Conservation (phyloP, 2,888 invertebrate genomes). For the Synergus gifuensis region DNA sequence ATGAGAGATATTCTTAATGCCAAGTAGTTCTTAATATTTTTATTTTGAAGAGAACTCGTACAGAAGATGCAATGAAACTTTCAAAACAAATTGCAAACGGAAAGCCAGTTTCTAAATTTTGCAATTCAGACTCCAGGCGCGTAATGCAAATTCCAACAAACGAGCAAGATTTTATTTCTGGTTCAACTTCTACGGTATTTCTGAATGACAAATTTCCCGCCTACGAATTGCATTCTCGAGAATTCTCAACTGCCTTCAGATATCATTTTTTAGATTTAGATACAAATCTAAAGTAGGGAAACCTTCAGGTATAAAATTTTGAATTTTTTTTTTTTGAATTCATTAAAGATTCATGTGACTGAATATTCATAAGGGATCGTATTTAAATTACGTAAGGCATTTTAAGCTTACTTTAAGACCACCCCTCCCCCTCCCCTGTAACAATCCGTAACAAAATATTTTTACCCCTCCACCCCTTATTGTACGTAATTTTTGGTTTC, state of each 20-base stretch:
- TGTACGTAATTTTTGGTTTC: too few relatives aligned
- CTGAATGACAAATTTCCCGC: constrained; percentile 19
- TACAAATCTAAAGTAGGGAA: neutral
- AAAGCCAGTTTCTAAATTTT: constrained; percentile 4
- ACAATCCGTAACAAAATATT: too few relatives aligned
- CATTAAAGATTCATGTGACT: neutral
- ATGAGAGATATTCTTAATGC: constrained; percentile 19
- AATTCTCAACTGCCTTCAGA: neutral
- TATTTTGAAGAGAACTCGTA: neutral
- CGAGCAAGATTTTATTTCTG: constrained; percentile 22
- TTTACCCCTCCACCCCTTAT: too few relatives aligned
- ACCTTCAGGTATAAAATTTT: neutral
- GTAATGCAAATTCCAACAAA: constrained; percentile 25
- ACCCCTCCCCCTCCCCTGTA: too few relatives aligned
- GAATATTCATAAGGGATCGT: neutral
- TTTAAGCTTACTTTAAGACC: too few relatives aligned
- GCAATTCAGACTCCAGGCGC: constrained; percentile 10
- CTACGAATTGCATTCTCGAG: constrained; percentile 32
- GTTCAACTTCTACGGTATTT: constrained; percentile 27
- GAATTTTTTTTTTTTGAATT: neutral
- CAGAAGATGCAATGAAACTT: neutral
- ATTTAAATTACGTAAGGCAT: too few relatives aligned
- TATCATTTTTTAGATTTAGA: neutral
- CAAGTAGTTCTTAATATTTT: constrained; percentile 19
- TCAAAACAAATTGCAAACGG: neutral